phyloP scores from a whole-genome alignment of 1,140 invertebrate genomes.

The Ostrea edulis region DNA sequence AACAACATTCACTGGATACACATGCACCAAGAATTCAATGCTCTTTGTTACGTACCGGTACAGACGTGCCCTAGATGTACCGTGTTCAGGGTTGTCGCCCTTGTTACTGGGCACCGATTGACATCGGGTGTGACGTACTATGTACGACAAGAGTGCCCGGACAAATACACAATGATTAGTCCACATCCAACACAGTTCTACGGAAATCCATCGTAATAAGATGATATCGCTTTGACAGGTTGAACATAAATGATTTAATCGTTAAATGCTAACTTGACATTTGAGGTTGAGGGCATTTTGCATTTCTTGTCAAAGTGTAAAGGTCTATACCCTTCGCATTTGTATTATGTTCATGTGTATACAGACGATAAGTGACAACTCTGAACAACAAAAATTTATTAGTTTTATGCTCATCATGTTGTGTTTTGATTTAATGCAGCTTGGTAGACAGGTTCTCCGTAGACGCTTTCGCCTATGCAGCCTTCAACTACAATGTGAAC shows the following conservation, averaged over 20 bases:
- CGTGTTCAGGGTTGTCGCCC: background rate
- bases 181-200: background rate
- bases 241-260: conserved; percentile 15
- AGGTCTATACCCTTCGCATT: conserved; percentile 12
- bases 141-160: background rate
- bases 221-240: conserved; percentile 7
- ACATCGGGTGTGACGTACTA: background rate
- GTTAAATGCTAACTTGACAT: conserved; percentile 15
- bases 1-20: background rate
- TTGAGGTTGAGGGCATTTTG: conserved; percentile 23
- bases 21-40: background rate
- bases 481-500: conserved; percentile 49
- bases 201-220: background rate
- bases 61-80: background rate
- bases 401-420: too few species aligned
- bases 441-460: conserved; percentile 53
- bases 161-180: background rate
- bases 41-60: background rate
- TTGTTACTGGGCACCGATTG: background rate
- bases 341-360: background rate
- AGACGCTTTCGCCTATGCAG: conserved; percentile 58
- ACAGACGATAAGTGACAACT: background rate
- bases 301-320: background rate
- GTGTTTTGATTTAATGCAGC: conserved; percentile 41
- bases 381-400: background rate